These are phyloP conservation scores for Oceanites oceanicus DNA, from an alignment of 2,113 vertebrate species.

Conservation along the genomic window DNA sequence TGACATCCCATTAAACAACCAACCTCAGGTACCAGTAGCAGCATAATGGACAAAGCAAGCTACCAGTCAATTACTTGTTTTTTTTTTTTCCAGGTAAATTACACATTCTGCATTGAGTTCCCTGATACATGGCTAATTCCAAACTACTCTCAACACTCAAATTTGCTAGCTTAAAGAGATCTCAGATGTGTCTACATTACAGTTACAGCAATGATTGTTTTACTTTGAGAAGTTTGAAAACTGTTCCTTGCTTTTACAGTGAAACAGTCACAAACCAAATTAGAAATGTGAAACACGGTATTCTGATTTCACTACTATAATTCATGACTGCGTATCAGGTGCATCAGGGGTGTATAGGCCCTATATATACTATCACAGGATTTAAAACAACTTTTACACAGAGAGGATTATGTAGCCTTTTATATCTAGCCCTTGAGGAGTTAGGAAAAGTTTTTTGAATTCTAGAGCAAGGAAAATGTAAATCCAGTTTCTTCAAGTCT, in stretches of 20 bases:
- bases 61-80: background rate
- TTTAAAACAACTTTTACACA: background rate
- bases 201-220: background rate
- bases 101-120: background rate
- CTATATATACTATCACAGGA: background rate
- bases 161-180: background rate
- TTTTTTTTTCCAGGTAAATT: background rate
- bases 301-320: background rate
- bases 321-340: background rate
- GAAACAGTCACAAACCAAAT: background rate
- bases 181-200: background rate
- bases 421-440: background rate
- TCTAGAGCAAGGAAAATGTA: background rate
- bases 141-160: background rate
- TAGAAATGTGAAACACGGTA: background rate
- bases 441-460: background rate
- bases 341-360: background rate
- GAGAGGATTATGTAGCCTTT: background rate
- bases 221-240: background rate
- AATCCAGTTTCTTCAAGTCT: background rate
- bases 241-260: background rate
- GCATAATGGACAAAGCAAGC: background rate
- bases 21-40: background rate
- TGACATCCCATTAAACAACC: background rate
- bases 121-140: background rate